Evolutionary conservation across 2,797 vertebrate species (phyloP), one percentile per base, ranked within the genome.

Genomic region (Lagodon rhomboides): DNA sequence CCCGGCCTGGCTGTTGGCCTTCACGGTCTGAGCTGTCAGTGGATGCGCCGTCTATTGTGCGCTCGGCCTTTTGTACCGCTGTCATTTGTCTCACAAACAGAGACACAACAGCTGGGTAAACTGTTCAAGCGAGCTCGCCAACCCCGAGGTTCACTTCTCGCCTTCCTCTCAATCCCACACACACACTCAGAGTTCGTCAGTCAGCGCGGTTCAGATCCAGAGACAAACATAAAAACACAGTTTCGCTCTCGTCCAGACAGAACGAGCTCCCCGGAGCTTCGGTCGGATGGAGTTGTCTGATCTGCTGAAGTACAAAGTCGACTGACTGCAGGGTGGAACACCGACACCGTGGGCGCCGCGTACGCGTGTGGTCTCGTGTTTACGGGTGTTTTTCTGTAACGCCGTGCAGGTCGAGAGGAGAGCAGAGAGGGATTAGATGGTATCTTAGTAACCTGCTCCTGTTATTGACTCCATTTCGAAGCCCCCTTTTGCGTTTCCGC

Each of bases 71-170:
- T 84, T 89, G 82, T 77, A 30, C 56, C 12, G 3, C 73, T 71
- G 77, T 83, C 85, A 74, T 81, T 84, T 66, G 61, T 38, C 70
- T 64, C 66, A 55, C 70, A 79, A 55, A 87, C 63, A 79, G 64
- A 78, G 49, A 88, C 54, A 55, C 30, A 56, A 10, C 86, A 90
- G 85, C 91, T 90, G 82, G 61, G 82, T 79, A 91, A 91, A 91
- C 77, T n/a, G 43, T 64, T 68, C 64, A 30, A 53, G 60, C 75
- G n/a, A 55, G 34, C 70, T 58, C 27, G 47, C 18, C 1, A 70
- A 46, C 34, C 64, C 38, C 54, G 3, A 65, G 72, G 68, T 56
- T 71, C 54, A 51, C 47, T 55, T 63, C 25, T 38, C 34, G 34
- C 34, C n/a, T 38, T 72, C 25, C 38, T 56, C 63, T 58, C 38